Base-by-base conservation (phyloP, 23 tunicate species). In the Styela clava region DNA sequence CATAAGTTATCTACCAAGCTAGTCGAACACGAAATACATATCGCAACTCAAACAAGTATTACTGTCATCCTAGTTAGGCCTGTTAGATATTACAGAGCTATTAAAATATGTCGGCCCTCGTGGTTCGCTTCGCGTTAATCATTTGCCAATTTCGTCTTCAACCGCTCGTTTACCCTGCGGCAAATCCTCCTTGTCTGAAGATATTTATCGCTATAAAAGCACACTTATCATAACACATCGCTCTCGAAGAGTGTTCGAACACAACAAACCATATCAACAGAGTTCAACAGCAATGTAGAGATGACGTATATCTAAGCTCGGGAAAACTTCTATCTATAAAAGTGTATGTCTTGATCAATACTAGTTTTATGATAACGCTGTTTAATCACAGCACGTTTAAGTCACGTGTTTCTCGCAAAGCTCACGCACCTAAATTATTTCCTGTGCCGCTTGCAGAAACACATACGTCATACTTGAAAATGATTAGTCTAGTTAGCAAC, bases 141-240 rank as follows among this genome's bases (percentile, higher is more conserved):
- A 44, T 44, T 44, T 44, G 12, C 56, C 12, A 44, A 44, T 12
- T 44, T 44, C 56, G 56, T 5, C 56, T 44, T 5, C 7, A 44
- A 44, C 56, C 56, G 12, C 56, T 44, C 56, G 77, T 22, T 30
- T 18, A 71, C 77, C 77, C 77, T 71, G 16, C 77, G 77, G 77
- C 77, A 71, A 71, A 21, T 71, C 77, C 7, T 71, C 34, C 37
- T 21, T 33, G 24, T 71, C 77, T 71, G 24, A 29, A 71, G 77
- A 28, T 71, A 71, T 34, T 71, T 31, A 71, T 44, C 56, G 12
- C 12, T 44, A 5, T 12, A 5, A 7, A 5, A 44, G 56, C 56
- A 12, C 7, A 44, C 9, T 44, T 44, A 44, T 44, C 56, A 44
- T 44, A 44, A 44, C 56, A 44, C 56, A 44, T 5, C 56, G 56